Base-by-base conservation (phyloP, 2,113 vertebrate genomes). In the Tinamus guttatus region DNA sequence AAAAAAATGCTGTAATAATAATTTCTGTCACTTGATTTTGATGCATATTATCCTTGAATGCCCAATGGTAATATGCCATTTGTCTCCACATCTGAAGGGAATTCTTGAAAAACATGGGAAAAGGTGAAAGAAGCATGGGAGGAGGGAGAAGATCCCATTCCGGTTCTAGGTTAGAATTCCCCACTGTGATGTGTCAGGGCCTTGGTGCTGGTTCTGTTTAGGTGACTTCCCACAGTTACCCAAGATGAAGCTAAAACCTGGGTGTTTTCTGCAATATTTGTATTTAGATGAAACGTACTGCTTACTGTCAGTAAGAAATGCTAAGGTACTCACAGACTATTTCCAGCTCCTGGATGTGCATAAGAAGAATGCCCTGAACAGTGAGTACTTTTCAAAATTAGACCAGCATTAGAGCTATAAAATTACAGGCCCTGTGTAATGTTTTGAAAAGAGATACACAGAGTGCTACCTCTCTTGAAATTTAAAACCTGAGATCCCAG, bases 261-360 rank as follows among this genome's bases (percentile, higher is more conserved):
- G 74, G 8, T 95, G 95, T 2, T 96, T 97, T 45, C 90, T 97
- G 78, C 97, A 97, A 89, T 93, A 70, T 64, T 91, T 97, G 18
- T 74, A 24, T 32, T 92, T 97, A 69, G 96, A 94, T 91, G 96
- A 93, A 60, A 51, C 58, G 1, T 80, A 88, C 19, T 84, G 81
- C 67, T 64, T 96, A 17, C 13, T 96, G 45, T 97, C 97, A 4
- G 54, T 96, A 70, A 89, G 95, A 45, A 97, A 96, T 7, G 56
- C 95, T 58, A 95, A 7, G 11, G 90, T 75, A 5, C 38, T 95
- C 85, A 14, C 73, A 40, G 89, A 94, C 4, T 90, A 93, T 59
- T 97, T 97, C 65, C 58, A 84, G 38, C 38, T 97, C 18, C 88
- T 95, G 2, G 95, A 95, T 8, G 83, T 80, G 45, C 97, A 96